A percentile compares a stretch with the other conserved stretches of the same genome.
Conservation (phyloP, 1,140 invertebrate genomes). For the Macrocentrus cingulum region DNA sequence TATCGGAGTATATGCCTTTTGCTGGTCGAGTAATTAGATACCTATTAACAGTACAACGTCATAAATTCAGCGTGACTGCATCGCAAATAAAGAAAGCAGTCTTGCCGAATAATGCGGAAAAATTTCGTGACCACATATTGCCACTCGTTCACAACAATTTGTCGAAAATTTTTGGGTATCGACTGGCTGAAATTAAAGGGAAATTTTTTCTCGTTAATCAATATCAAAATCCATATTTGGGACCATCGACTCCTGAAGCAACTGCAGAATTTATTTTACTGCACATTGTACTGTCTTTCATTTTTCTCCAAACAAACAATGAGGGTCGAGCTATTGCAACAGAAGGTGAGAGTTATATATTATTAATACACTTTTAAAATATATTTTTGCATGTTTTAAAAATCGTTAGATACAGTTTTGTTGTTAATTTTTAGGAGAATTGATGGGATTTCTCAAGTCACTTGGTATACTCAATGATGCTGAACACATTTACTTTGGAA, state of each 20-base stretch:
- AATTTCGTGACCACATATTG: not conserved
- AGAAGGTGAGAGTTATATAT: not conserved
- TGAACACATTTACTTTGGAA: not conserved
- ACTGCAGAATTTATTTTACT: not conserved
- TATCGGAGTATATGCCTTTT: too few relatives aligned
- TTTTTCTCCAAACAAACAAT: not conserved
- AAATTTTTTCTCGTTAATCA: not conserved
- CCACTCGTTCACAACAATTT: not conserved
- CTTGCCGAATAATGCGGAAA: not conserved
- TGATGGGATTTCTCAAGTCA: not conserved
- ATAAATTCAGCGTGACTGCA: not conserved
- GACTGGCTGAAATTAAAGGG: not conserved
- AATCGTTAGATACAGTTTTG: too few relatives aligned
- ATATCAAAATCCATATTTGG: not conserved
- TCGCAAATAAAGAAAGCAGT: not conserved
- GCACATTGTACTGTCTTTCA: not conserved
- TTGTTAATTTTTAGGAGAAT: not conserved
- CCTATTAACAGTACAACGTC: not conserved
- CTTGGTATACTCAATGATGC: not conserved
- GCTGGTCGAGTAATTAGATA: not conserved
- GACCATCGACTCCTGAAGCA: not conserved
- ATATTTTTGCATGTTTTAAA: too few relatives aligned
- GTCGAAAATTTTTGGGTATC: not conserved
- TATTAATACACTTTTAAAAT: too few relatives aligned
- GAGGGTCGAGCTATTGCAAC: not conserved